These are phyloP conservation scores for Euphydryas editha DNA, from an alignment of 2,888 invertebrate genomes.

Conservation along the genomic window DNA sequence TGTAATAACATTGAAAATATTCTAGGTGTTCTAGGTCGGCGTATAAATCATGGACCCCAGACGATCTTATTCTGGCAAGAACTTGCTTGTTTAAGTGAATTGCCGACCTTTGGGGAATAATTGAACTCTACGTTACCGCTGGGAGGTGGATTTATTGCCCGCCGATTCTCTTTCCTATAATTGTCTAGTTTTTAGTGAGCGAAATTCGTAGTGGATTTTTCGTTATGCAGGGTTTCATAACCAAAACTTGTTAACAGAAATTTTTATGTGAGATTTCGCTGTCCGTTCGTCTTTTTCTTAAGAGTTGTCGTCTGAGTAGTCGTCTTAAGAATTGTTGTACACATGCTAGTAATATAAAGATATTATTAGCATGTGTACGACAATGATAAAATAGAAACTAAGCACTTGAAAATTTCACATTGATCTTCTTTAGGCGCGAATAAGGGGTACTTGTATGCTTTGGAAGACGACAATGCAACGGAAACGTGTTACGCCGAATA, in stretches of 20 bases:
- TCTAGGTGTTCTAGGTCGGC: constrained; percentile 11
- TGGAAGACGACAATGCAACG: too few species aligned
- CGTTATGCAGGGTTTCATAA: not conserved
- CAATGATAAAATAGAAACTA: too few species aligned
- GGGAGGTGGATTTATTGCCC: constrained; percentile 28
- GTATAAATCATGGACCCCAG: constrained; percentile 53
- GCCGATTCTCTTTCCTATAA: constrained; percentile 28
- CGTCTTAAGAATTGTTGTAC: too few species aligned
- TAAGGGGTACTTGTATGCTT: too few species aligned
- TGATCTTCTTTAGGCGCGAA: too few species aligned
- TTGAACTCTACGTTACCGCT: constrained; percentile 47
- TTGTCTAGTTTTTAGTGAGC: constrained; percentile 19
- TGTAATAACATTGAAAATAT: not conserved
- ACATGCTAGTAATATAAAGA: too few species aligned
- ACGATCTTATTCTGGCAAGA: constrained; percentile 52
- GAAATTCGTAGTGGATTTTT: not conserved
- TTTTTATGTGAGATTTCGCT: not conserved
- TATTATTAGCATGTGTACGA: too few species aligned
- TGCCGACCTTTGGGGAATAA: constrained; percentile 61
- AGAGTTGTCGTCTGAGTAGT: not conserved
- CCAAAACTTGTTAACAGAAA: not conserved
- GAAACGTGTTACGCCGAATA: too few species aligned
- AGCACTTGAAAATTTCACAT: too few species aligned
- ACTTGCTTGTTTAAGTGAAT: constrained; percentile 66
- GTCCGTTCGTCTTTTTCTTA: too few species aligned